A percentile compares a stretch with the other conserved stretches of the same genome.
phyloP scores from a whole-genome alignment of 2,888 invertebrate species.

The Schizaphis graminum region DNA sequence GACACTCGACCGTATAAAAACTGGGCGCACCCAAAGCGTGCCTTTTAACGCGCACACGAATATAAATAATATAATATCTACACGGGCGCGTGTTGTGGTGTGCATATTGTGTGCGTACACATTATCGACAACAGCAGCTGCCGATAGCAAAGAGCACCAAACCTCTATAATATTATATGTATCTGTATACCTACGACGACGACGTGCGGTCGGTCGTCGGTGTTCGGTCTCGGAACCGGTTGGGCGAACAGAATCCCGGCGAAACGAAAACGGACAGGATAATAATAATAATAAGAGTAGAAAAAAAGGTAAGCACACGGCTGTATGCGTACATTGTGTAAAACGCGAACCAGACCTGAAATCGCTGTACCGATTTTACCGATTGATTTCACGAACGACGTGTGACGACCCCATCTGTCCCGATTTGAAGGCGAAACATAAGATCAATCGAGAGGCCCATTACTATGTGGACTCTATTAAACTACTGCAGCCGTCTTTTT shows the following conservation, averaged over 20 bases:
- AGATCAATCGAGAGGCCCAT: conserved; percentile 4
- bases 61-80: background rate
- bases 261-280: background rate
- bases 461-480: background rate
- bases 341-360: background rate
- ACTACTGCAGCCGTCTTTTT: conserved; percentile 1
- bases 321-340: background rate
- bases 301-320: background rate
- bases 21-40: conserved; percentile 17
- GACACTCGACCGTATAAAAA: background rate
- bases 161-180: too few species aligned
- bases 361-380: background rate
- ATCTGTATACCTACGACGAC: background rate
- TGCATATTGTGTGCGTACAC: background rate
- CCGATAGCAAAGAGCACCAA: background rate
- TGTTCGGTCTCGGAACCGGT: conserved; percentile 25
- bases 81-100: background rate
- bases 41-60: conserved; percentile 24
- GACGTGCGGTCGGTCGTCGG: background rate
- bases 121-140: conserved; percentile 4
- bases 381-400: conserved; percentile 26
- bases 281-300: background rate
- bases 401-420: background rate
- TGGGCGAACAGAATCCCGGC: background rate
- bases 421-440: background rate